Evolutionary conservation across 2,888 invertebrate genomes (phyloP).

Genomic region (Hanleya hanleyi): DNA sequence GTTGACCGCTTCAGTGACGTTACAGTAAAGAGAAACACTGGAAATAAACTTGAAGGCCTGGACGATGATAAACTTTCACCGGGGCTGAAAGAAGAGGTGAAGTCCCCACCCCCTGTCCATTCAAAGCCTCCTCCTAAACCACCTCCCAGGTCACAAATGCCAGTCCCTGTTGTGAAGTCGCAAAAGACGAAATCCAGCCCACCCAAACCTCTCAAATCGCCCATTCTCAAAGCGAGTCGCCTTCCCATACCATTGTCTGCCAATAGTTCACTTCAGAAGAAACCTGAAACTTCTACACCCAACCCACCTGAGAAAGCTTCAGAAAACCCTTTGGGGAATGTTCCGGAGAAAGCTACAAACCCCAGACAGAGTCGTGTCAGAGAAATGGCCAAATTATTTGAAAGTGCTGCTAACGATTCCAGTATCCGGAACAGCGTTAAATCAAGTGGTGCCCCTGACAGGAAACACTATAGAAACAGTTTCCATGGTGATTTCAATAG

Average conservation of each 20-base stretch:
- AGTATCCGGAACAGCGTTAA: no score
- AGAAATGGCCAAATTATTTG: background rate
- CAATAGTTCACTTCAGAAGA: background rate
- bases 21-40: background rate
- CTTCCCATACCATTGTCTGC: background rate
- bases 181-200: background rate
- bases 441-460: background rate
- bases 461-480: background rate
- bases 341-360: no score
- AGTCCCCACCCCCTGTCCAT: background rate
- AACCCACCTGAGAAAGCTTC: background rate
- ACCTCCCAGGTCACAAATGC: background rate
- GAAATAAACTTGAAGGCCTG: background rate
- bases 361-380: background rate
- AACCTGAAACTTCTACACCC: background rate
- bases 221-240: background rate
- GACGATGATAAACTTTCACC: background rate
- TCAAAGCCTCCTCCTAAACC: background rate
- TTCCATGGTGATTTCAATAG: background rate
- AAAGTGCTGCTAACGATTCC: no score
- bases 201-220: background rate
- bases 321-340: no score
- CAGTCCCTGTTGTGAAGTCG: background rate
- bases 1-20: slow-evolving; percentile 56
- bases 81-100: background rate